Base-by-base conservation (phyloP, 1,140 invertebrate genomes). In the Tachypleus tridentatus region DNA sequence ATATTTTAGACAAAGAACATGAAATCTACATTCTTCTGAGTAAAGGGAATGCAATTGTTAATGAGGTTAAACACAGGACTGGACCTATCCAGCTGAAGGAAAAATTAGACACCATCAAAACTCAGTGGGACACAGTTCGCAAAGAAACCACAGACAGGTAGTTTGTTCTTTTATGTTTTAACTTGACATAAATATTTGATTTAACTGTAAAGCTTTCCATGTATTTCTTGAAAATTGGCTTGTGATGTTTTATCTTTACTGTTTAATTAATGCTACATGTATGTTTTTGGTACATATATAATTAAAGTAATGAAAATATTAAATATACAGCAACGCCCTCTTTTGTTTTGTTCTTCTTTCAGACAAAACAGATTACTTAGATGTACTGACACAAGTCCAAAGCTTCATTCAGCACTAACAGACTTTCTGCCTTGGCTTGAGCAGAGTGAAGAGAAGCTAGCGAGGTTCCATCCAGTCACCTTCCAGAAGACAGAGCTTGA, bases 11-110 rank as follows among this genome's bases (percentile, higher is more conserved):
- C 61, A 86, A 91, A 67, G 93, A 96, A 74, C 91, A 95, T 72
- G 92, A 96, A 79, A 85, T 96, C 0, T 92, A 94, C 67, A 93
- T 95, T 88, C 80, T 97, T 4, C 76, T 96, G 29, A 93, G 95
- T 72, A 95, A 94, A 78, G 94, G 93, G 68, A 80, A 85, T 64
- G 88, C 90, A 70, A 80, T 89, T 64, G 72, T 87, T 3, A 76
- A 82, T 1, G 82, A 84, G 63, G 82, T 82, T 3, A 72, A 74
- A 51, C 74, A 74, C 60, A 76, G 78, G 49, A 76, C 77, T n/a
- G 76, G 82, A 73, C 77, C 76, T 4, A 76, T 83, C 0, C 79
- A 82, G 69, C 68, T 78, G 10, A 71, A 75, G 49, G 74, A 87
- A 51, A 89, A 93, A 70, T 76, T 95, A 4, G 91, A 94, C 72